Base-by-base conservation (phyloP, 2,113 vertebrate genomes). In the Brienomyrus brachyistius region DNA sequence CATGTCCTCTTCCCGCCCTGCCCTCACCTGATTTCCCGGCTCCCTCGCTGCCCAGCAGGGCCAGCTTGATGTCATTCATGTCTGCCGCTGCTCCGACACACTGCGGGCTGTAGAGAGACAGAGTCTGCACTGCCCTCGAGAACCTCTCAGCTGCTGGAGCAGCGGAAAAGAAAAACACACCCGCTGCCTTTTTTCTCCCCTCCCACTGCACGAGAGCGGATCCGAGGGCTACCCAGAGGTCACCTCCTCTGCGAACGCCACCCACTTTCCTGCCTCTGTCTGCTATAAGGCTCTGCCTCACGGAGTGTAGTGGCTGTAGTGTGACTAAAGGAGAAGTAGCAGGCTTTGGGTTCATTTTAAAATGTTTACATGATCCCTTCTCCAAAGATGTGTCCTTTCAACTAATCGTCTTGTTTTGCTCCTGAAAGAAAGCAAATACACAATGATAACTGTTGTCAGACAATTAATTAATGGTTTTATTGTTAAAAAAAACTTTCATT, bases 1-100 rank as follows among this genome's bases (percentile, higher is more conserved):
- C 5, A 0, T 77, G 70, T 8, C 74, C 27, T 4, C 27, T 17
- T 31, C n/a, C 19, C 13, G 19, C 48, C 85, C 51, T 19, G 35
- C 17, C 6, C 95, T 93, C 90, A 96, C 95, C 95, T 93, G 95
- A 96, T 86, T 96, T 96, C 50, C 95, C 96, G 4, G 94, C 94
- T 90, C 95, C 95, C 83, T 90, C 92, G 56, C 95, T 95, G 7
- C 95, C 96, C 91, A 96, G 92, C 90, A 96, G 91, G 50, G 95
- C 95, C 92, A 96, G 93, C 91, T 96, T 96, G 91, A 96, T 94
- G 93, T 96, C 93, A 91, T 94, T 96, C 95, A 96, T 96, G 92
- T 47, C 91, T 90, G 92, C 23, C 50, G 45, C 50, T 35, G 15
- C 43, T 23, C 52, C 9, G 84, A 45, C 21, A 48, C 40, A 11